Base-by-base conservation (phyloP, 2,797 vertebrate species). In the Sebastes flavidus region DNA sequence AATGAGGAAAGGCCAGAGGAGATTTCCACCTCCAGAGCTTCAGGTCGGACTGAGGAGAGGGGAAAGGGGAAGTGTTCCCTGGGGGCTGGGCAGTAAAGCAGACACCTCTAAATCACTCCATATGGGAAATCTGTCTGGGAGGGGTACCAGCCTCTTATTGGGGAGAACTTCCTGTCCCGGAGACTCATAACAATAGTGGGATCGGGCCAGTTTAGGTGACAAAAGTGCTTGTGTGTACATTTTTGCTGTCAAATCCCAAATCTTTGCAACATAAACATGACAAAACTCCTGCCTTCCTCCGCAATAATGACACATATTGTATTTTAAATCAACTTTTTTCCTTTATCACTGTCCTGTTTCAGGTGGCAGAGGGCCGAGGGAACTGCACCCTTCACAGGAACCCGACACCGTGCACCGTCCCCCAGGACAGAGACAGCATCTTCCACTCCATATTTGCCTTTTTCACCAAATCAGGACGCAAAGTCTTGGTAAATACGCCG, bases 381-480 rank as follows among this genome's bases (percentile, higher is more conserved):
- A 98, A 97, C 91, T 99, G 99, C 88, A 97, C 96, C 54, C 96
- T 95, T 88, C 96, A 96, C 86, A 97, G 86, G 91, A 99, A 97
- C 90, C 97, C 95, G 42, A 97, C 94, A 12, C 98, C 97, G 0
- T 99, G 99, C 67, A 82, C 97, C 82, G 95, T 99, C 90, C 97
- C 98, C 78, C 97, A 98, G 87, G 98, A 97, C 61, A 97, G 95
- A 82, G 97, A 98, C 77, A 99, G 95, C 89, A 98, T 99, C 94
- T 99, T 99, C 88, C 97, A 99, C 86, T 97, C 98, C n/a, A 99
- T 99, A 91, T 99, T 99, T 91, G 96, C 97, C 29, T 99, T 99
- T 91, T 99, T 99, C 94, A 97, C 96, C 8, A 99, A 99, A 91
- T 98, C 99, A 55, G 99, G 98, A 66, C 97, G 98, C 82, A 98